Percentiles rank a stretch among this genome's conserved stretches.
These are phyloP conservation scores for Chloropsis cyanopogon DNA, from an alignment of 2,113 vertebrate species.

Conservation along the genomic window DNA sequence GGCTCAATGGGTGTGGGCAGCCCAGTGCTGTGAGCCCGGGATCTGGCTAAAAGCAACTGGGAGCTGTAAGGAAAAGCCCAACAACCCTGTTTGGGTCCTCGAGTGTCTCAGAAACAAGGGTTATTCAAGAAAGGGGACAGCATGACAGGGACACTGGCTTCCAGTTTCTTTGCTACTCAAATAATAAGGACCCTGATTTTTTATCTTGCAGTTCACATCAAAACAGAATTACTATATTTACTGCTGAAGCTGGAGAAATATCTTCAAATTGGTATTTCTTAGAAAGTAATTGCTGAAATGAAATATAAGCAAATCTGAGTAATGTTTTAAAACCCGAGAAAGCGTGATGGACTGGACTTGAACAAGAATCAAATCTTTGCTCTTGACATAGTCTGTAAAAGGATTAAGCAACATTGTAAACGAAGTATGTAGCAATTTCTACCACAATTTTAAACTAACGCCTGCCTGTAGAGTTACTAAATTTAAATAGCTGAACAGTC, in stretches of 20 bases:
- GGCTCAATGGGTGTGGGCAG: background rate
- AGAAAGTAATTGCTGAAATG: background rate
- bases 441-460: background rate
- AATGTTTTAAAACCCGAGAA: background rate
- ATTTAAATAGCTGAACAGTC: background rate
- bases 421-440: background rate
- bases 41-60: background rate
- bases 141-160: background rate
- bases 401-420: background rate
- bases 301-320: background rate
- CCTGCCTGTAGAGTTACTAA: background rate
- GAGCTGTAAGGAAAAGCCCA: background rate
- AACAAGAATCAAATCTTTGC: background rate
- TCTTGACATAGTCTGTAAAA: background rate
- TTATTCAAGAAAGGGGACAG: background rate
- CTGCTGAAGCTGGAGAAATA: background rate
- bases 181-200: background rate
- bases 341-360: background rate
- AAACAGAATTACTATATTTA: background rate
- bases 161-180: background rate
- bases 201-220: background rate
- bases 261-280: background rate
- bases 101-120: background rate
- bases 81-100: background rate
- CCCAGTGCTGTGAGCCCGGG: rapidly evolving